Evolutionary conservation across 1,140 invertebrate species (phyloP), one percentile per base, ranked within the genome.

Genomic region (Muscidifurax raptorellus): DNA sequence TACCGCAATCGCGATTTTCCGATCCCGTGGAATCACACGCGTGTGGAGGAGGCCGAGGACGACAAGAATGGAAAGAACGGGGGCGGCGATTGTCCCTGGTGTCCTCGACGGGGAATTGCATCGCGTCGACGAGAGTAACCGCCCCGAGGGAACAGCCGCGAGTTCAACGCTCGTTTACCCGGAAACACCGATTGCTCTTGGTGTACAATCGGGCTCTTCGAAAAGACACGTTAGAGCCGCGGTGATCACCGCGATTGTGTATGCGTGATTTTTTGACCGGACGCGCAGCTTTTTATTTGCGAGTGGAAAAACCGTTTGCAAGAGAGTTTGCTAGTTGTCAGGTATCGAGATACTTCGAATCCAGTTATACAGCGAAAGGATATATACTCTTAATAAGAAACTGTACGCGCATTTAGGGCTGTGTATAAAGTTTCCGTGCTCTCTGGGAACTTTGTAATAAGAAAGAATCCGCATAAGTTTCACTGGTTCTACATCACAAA

Each of bases 111-210:
- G 82, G 72, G 72, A 79, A 79, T 79, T 44, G 66, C 66, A 69
- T 47, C 44, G 82, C 64, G 67, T 80, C 69, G 82, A 74, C 67
- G 44, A 84, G 44, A 84, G 82, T 78, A 83, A 83, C 64, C 64
- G 28, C 44, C 82, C 66, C 75, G 18, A n/a, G 75, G 75, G 82
- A 71, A 9, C 27, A 28, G 36, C 40, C 28, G 25, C 32, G 67
- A 74, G 82, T 84, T 84, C 77, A 59, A 72, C 32, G 71, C 69
- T 85, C 83, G 83, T 80, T 85, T 85, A 85, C 52, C 30, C 71
- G 18, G 25, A 80, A 85, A 85, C 59, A 76, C 47, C 78, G 78
- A 85, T 85, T 84, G 47, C 69, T 27, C 28, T 22, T 10, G 76
- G 2, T 79, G 71, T 25, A 52, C 25, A n/a, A 18, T 22, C 52